Evolutionary conservation across 2,797 vertebrate species (phyloP).

Genomic region (Sciaenops ocellatus): DNA sequence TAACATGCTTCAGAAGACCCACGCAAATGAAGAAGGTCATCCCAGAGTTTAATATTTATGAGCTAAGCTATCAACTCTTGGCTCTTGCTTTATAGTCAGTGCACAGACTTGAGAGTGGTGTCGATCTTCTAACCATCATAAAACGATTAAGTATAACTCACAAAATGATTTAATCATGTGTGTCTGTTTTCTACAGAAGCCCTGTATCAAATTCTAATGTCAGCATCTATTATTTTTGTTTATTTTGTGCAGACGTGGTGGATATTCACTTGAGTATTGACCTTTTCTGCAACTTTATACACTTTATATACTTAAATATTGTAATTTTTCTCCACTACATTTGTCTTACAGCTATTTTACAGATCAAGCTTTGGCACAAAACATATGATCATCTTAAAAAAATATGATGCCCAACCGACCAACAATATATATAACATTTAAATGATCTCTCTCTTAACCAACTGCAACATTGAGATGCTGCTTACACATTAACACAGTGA

Average conservation of each 20-base stretch:
- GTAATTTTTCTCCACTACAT: background rate
- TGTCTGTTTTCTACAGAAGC: background rate
- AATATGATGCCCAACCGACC: background rate
- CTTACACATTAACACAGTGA: background rate
- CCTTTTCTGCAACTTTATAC: background rate
- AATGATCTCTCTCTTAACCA: background rate
- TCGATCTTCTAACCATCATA: background rate
- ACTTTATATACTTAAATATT: background rate
- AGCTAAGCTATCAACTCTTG: background rate
- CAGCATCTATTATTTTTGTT: background rate
- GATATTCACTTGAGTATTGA: background rate
- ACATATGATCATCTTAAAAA: background rate
- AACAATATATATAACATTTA: background rate
- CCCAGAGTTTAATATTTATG: background rate
- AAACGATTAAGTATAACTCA: background rate
- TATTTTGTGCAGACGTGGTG: background rate
- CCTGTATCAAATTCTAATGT: background rate
- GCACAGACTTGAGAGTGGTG: background rate
- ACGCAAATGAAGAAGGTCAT: background rate
- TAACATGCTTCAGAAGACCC: background rate
- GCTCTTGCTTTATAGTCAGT: background rate
- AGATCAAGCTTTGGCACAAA: background rate
- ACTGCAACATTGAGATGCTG: background rate
- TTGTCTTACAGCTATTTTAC: background rate
- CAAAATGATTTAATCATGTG: background rate